These are phyloP conservation scores for Recurvirostra avosetta DNA, from an alignment of 2,113 vertebrate species.

Conservation along the genomic window DNA sequence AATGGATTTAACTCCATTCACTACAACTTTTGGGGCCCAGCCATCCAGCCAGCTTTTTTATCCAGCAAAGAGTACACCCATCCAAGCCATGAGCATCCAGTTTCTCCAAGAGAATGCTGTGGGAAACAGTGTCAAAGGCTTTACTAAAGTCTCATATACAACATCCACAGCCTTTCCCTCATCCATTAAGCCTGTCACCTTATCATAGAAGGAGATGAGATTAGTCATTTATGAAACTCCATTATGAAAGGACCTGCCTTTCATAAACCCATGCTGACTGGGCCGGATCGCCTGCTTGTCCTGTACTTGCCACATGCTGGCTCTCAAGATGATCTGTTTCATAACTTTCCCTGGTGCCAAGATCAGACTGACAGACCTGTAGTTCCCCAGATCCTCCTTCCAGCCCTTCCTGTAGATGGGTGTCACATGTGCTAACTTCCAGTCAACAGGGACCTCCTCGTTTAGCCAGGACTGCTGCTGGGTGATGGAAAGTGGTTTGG, in stretches of 20 bases:
- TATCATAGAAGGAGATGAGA: background rate
- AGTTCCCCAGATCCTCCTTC: no score
- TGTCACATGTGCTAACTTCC: no score
- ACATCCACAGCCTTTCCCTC: background rate
- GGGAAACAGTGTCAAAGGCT: background rate
- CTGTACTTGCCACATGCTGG: background rate
- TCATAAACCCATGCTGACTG: background rate
- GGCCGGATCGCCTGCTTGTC: background rate
- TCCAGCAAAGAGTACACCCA: no score
- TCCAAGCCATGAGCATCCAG: no score
- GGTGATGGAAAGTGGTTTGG: no score
- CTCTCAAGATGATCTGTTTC: background rate
- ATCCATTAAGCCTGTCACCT: background rate
- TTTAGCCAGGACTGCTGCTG: no score
- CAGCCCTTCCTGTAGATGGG: background rate
- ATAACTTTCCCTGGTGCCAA: background rate
- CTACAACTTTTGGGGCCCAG: no score
- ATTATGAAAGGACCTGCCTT: background rate
- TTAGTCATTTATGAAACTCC: background rate
- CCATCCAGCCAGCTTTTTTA: no score
- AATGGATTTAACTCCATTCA: no score
- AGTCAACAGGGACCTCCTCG: no score
- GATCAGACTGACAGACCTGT: no score
- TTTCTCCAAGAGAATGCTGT: background rate
- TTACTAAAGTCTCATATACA: background rate